Conservation (phyloP, 1,140 invertebrate species). For the Dreissena polymorpha region DNA sequence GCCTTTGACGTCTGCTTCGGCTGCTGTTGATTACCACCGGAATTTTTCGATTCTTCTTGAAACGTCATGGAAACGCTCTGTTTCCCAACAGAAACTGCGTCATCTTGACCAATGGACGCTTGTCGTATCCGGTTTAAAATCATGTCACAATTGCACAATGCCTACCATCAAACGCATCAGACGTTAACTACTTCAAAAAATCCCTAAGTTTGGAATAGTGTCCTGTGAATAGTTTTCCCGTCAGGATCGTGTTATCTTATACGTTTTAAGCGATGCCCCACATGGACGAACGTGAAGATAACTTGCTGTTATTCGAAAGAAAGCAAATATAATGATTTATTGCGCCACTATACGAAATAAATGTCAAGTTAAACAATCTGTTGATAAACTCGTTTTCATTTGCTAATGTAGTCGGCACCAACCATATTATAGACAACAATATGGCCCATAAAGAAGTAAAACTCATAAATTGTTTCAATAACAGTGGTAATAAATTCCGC, state of each 20-base stretch:
- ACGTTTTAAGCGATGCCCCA: background rate
- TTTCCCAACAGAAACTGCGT: background rate
- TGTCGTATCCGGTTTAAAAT: slow-evolving; percentile 41
- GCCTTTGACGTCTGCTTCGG: slow-evolving; percentile 19
- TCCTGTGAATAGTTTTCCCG: background rate
- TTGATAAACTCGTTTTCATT: background rate
- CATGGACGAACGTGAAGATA: background rate
- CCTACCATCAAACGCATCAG: background rate
- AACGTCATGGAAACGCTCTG: slow-evolving; percentile 20
- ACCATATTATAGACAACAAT: too few relatives aligned
- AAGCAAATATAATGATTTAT: background rate
- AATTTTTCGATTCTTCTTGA: slow-evolving; percentile 14
- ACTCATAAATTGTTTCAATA: too few relatives aligned
- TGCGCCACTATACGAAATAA: background rate
- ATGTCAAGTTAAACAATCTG: background rate
- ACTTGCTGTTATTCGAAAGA: background rate
- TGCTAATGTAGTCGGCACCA: too few relatives aligned
- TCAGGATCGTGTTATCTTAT: background rate
- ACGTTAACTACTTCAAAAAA: background rate
- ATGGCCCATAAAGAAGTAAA: too few relatives aligned
- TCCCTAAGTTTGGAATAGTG: background rate
- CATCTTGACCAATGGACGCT: slow-evolving; percentile 13
- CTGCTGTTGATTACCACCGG: background rate
- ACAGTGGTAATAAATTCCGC: too few relatives aligned
- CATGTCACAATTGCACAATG: background rate